Percentiles rank a stretch among this genome's conserved stretches.
Evolutionary conservation across 2,797 vertebrate species (phyloP).

Genomic region (Paguma larvata): DNA sequence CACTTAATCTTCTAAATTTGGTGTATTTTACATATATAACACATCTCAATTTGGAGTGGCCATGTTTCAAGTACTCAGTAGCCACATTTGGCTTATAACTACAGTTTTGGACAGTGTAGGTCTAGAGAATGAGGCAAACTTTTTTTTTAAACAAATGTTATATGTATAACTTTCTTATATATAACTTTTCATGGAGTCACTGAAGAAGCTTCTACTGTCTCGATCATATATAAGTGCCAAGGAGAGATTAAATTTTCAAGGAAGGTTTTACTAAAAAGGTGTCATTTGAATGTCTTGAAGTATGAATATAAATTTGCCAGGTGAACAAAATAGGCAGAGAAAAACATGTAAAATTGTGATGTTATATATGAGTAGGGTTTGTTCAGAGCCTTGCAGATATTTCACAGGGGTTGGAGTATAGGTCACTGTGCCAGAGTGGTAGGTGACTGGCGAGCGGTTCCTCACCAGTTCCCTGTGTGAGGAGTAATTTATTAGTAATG

Average conservation of each 20-base stretch:
- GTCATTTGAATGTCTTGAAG: not conserved
- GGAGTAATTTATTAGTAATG: not conserved
- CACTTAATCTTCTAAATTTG: not conserved
- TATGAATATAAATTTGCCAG: not conserved
- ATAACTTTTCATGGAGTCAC: not conserved
- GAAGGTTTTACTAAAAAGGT: not conserved
- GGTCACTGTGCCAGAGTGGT: not conserved
- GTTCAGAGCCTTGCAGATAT: not conserved
- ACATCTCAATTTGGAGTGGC: not conserved
- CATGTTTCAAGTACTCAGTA: not conserved
- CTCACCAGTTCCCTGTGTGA: not conserved
- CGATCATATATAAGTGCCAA: not conserved
- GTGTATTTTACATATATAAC: not conserved
- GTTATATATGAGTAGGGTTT: not conserved
- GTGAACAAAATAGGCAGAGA: not conserved
- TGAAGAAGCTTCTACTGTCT: not conserved
- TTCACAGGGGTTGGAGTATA: not conserved
- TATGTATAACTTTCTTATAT: not conserved
- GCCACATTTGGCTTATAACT: not conserved
- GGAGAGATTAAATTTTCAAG: constrained; percentile 1
- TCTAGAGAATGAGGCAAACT: not conserved
- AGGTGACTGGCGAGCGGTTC: not conserved
- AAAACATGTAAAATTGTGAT: not conserved
- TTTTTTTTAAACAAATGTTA: not conserved
- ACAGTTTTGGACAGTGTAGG: not conserved